Evolutionary conservation across 2,797 vertebrate species (phyloP), one percentile per base, ranked within the genome.

Genomic region (Chelon auratus): DNA sequence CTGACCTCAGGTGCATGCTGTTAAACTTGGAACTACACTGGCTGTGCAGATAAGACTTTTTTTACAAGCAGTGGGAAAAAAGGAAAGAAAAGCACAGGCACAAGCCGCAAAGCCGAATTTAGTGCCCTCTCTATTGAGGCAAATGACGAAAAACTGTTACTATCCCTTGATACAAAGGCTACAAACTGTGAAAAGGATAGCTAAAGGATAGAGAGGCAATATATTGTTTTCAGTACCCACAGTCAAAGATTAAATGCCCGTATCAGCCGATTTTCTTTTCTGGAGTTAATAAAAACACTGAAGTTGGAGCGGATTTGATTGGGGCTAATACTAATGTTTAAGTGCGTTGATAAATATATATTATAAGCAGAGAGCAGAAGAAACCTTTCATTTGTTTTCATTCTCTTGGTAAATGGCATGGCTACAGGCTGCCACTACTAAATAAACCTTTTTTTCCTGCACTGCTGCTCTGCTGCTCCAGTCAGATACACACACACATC

Each of bases 41-140:
- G 33, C 22, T 67, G 36, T 8, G 26, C 37, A 63, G 58, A 69
- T 37, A 53, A 76, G 47, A 60, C 42, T 36, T 43, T 73, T 73
- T 53, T 53, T 42, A 18, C 26, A 71, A 43, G 30, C 17, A 7
- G 39, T n/a, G 26, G n/a, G 56, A 67, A 12, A 42, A 50, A 26
- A 8, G 6, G 30, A n/a, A 14, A 50, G 42, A 4, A 60, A 20
- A 40, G 9, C 9, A 17, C 0, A 0, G 13, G 36, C 1, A 20
- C 9, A 24, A 52, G 22, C 10, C 0, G 18, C 0, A 48, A 42
- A 22, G 39, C 7, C 43, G 18, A 45, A 64, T 53, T 50, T 43
- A 22, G 5, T 51, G 13, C 12, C 2, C 24, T 50, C 20, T 40
- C 37, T 33, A 33, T 8, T 33, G 30, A 33, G 30, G 30, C 5